Percentiles rank a stretch among this genome's conserved stretches.
Conservation (phyloP, 2,797 vertebrate genomes). For the Meda fulgida region DNA sequence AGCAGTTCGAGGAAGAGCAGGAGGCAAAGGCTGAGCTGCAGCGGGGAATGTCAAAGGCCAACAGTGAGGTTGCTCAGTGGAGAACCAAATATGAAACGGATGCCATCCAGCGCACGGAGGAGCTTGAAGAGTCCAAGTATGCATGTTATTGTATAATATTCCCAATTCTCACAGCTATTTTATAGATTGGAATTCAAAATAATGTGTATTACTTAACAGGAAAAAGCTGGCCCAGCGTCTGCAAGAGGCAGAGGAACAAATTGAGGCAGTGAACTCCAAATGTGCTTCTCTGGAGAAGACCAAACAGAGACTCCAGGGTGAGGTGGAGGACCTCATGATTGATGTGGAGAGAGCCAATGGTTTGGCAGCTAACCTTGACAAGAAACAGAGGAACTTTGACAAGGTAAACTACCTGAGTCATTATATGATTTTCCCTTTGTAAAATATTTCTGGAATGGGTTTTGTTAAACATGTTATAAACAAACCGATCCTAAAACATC, state of each 20-base stretch:
- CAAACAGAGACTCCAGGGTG: conserved; percentile 80
- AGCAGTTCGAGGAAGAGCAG: conserved; percentile 83
- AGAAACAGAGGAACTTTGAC: conserved; percentile 84
- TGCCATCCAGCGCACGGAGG: conserved; percentile 82
- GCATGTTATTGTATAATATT: neutral
- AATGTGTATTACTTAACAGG: conserved; percentile 62
- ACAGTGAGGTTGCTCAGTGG: conserved; percentile 82
- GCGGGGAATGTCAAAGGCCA: conserved; percentile 80
- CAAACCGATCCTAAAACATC: neutral
- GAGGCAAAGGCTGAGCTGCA: conserved; percentile 82
- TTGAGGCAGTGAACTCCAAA: conserved; percentile 81
- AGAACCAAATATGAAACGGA: conserved; percentile 82
- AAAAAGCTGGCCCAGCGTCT: conserved; percentile 86
- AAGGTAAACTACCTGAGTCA: conserved; percentile 67
- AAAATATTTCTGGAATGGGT: neutral
- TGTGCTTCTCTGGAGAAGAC: conserved; percentile 83
- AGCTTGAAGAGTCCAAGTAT: conserved; percentile 81
- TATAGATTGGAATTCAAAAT: neutral
- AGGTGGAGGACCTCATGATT: conserved; percentile 83
- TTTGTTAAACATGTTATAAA: neutral
- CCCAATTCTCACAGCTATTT: neutral
- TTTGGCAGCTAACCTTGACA: conserved; percentile 77
- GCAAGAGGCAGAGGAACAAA: conserved; percentile 85
- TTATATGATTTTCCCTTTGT: neutral
- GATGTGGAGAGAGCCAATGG: conserved; percentile 79